Conservation (phyloP, 2,797 vertebrate species). For the Leontopithecus rosalia region DNA sequence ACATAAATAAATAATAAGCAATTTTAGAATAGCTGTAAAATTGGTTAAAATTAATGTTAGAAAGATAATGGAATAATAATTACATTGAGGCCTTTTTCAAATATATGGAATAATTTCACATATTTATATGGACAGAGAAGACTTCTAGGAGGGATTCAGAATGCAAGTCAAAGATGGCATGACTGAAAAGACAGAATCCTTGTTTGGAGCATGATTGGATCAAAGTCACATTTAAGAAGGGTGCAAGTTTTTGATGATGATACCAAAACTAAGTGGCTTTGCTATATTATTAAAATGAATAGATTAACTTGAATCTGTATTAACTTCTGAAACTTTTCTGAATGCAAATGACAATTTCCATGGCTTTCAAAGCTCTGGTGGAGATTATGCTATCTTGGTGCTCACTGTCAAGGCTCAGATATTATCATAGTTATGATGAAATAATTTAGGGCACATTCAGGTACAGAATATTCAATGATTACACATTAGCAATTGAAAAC, state of each 20-base stretch:
- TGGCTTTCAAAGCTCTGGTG: neutral
- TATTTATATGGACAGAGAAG: neutral
- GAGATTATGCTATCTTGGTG: accelerated
- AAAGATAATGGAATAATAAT: neutral
- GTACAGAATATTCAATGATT: neutral
- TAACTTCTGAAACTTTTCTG: neutral
- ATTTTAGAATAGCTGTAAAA: neutral
- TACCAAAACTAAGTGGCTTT: neutral
- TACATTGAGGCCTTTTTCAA: neutral
- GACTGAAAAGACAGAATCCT: neutral
- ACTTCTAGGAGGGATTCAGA: neutral
- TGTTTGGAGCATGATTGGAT: neutral
- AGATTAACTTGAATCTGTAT: neutral
- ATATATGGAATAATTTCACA: neutral
- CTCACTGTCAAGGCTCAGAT: neutral
- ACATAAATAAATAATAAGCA: neutral
- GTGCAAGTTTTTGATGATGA: neutral
- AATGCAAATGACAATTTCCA: neutral
- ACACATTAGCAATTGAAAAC: neutral
- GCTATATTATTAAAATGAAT: neutral
- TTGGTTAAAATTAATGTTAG: neutral
- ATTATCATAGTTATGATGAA: neutral
- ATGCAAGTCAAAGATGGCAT: neutral
- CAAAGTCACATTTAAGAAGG: too few relatives aligned
- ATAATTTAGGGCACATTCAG: neutral